Conservation (phyloP, 1,140 invertebrate species). For the Akabosia matsudoensis region DNA sequence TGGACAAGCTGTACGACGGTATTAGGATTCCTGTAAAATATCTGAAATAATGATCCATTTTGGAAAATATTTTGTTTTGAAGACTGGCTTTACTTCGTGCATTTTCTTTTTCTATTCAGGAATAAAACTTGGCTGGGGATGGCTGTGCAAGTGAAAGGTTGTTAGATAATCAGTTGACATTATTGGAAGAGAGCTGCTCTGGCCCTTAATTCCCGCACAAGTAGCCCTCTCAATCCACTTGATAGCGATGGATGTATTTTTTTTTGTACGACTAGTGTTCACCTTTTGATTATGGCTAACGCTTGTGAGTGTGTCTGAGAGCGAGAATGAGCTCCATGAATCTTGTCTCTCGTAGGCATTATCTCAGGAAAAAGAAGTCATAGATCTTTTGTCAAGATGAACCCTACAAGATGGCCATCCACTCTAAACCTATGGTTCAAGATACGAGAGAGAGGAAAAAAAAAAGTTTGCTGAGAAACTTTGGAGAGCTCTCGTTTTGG, state of each 20-base stretch:
- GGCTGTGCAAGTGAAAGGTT: too few species aligned
- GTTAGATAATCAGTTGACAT: slow-evolving; percentile 18
- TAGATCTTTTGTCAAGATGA: neutral
- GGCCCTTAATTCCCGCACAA: slow-evolving; percentile 9
- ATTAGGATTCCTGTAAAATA: too few species aligned
- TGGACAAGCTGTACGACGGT: too few species aligned
- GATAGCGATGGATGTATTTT: neutral
- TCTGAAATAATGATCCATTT: too few species aligned
- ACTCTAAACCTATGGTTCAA: neutral
- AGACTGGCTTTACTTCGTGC: too few species aligned
- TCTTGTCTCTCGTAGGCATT: too few species aligned
- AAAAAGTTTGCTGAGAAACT: too few species aligned
- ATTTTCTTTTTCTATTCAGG: neutral
- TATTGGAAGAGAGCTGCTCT: neutral
- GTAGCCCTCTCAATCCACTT: slow-evolving; percentile 11
- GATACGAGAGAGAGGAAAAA: neutral
- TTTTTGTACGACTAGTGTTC: too few species aligned
- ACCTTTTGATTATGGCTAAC: neutral
- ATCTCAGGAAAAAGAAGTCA: neutral
- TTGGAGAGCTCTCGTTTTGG: too few species aligned
- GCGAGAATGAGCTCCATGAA: neutral
- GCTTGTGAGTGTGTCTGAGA: neutral
- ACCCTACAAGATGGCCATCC: neutral
- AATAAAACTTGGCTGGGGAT: neutral
- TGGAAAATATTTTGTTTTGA: too few species aligned